phyloP scores from a whole-genome alignment of 2,797 vertebrate species.

The Taeniopygia guttata region DNA sequence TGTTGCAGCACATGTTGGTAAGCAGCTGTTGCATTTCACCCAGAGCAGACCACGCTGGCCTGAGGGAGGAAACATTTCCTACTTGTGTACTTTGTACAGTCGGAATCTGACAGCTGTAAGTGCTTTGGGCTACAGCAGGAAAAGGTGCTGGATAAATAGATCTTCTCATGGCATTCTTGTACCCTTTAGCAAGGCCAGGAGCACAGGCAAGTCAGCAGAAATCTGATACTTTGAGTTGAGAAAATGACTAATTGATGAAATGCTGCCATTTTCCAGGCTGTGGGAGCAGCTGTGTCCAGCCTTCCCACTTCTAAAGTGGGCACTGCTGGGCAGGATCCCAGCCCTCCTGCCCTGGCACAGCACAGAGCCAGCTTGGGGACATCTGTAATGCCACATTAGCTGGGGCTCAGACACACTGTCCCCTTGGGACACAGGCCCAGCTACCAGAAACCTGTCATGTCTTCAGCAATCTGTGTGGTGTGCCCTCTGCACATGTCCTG shows the following conservation, averaged over 20 bases:
- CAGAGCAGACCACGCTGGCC: background rate
- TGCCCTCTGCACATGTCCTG: background rate
- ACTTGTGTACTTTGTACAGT: background rate
- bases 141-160: background rate
- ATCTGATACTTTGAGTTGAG: background rate
- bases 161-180: background rate
- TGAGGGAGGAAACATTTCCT: slow-evolving; percentile 23
- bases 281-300: slow-evolving; percentile 9
- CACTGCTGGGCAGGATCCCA: background rate
- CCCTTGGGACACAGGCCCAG: background rate
- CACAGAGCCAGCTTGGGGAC: background rate
- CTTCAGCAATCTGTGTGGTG: background rate
- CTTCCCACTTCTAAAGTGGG: background rate
- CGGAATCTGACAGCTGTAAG: background rate
- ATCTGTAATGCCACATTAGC: background rate
- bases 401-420: background rate
- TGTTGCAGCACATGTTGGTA: background rate
- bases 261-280: background rate
- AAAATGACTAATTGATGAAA: background rate
- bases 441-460: background rate
- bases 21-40: slow-evolving; percentile 52
- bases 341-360: background rate
- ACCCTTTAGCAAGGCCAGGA: background rate
- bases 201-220: background rate
- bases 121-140: background rate